Evolutionary conservation across 2,113 vertebrate genomes (phyloP), one percentile per base, ranked within the genome.

Genomic region (Dissostichus mawsoni): DNA sequence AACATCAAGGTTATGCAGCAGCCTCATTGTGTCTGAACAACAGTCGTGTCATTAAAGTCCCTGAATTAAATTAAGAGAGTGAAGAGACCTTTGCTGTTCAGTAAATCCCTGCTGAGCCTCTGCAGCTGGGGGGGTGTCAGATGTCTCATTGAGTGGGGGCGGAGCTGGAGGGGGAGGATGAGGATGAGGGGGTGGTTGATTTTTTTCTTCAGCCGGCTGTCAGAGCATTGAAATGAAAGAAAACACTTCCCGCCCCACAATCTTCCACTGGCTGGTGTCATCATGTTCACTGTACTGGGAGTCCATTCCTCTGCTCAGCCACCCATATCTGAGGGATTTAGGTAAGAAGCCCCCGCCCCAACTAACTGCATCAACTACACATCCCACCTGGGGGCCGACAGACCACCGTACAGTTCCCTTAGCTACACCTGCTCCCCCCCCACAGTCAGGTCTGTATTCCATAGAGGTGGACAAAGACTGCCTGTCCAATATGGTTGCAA

Each of bases 91-190:
- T 89, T 16, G 55, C 80, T 93, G 81, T 89, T 89, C 89, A 81
- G 90, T 70, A 91, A 91, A 88, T 90, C 82, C 89, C 65, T 36
- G 58, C 80, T 67, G 82, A 91, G 89, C 66, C 78, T 59, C 75
- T 92, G 90, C 92, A 94, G 94, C 93, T 93, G 92, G 86, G 63
- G 47, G 87, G 66, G 76, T 48, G 90, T 94, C 89, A 73, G 87
- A 80, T 94, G 82, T 92, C 91, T 55, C 91, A 85, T 45, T 80
- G 80, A 86, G 78, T 4, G 58, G 44, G 55, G 58, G 76, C 10
- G 53, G 57, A 23, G 62, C 16, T 29, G 79, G 20, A 69, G 20
- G 71, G 45, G n/a, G 62, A 4, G 17, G 59, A 17, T 16, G 11
- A 23, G 8, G 57, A 71, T 51, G 29, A 67, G 10, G 17, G 33